These are phyloP conservation scores for Schizaphis graminum DNA, from an alignment of 2,888 invertebrate species.

Conservation along the genomic window DNA sequence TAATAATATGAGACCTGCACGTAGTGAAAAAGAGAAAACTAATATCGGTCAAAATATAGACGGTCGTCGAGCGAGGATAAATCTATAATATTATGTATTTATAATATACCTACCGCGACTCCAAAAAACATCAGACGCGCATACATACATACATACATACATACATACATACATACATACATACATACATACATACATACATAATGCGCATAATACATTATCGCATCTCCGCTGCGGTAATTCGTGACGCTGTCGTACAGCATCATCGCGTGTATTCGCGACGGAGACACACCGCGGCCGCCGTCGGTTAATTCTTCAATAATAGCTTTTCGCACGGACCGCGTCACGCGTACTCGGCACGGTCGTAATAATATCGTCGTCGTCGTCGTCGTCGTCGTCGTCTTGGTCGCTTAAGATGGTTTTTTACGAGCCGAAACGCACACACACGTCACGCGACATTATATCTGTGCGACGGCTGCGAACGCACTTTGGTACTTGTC, in stretches of 20 bases:
- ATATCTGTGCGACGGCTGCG: neutral
- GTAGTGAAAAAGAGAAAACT: neutral
- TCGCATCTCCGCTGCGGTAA: neutral
- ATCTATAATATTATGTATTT: no score
- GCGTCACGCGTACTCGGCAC: constrained; percentile 33
- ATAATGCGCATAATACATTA: neutral
- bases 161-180: neutral
- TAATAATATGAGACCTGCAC: neutral
- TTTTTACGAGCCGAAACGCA: constrained; percentile 1
- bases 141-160: neutral
- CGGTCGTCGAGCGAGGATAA: no score
- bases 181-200: neutral
- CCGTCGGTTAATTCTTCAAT: constrained; percentile 19
- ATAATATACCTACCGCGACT: no score
- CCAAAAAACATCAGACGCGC: neutral
- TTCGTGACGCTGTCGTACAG: neutral
- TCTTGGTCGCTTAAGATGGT: neutral
- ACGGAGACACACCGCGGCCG: neutral
- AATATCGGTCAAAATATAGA: neutral
- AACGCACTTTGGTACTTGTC: neutral
- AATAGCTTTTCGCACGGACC: constrained; percentile 25
- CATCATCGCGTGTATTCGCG: neutral
- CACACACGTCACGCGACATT: neutral
- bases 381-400: no score
- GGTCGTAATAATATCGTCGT: neutral